These are phyloP conservation scores for Junco hyemalis DNA, from an alignment of 2,113 vertebrate species.

Conservation along the genomic window DNA sequence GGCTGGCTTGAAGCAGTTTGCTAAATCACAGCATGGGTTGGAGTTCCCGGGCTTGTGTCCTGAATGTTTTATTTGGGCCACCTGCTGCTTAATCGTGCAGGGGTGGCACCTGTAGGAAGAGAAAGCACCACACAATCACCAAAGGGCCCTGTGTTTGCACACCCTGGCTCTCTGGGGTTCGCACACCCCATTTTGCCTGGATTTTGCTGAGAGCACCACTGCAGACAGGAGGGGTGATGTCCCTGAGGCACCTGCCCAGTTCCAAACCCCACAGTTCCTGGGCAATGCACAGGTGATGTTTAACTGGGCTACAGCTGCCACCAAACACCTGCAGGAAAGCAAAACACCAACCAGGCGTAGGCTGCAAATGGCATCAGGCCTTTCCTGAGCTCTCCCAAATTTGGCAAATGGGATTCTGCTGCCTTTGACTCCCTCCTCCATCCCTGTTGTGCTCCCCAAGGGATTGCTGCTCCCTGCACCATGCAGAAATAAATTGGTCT, in stretches of 20 bases:
- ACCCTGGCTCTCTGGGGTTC: rapidly evolving
- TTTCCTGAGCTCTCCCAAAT: not conserved
- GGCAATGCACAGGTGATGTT: rapidly evolving
- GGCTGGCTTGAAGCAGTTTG: not conserved
- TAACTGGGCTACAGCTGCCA: not conserved
- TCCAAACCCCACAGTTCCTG: rapidly evolving
- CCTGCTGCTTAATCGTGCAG: not conserved
- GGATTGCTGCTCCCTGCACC: not conserved
- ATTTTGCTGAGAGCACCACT: not conserved
- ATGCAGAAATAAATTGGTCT: not conserved
- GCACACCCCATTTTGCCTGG: not conserved
- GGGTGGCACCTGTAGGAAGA: not conserved
- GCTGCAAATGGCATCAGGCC: not conserved
- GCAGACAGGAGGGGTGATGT: not conserved
- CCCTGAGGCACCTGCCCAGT: not conserved
- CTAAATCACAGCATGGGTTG: not conserved
- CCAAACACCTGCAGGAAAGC: not conserved
- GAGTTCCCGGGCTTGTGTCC: not conserved
- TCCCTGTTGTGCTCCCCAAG: not conserved
- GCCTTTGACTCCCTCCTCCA: not conserved
- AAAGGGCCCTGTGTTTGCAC: not conserved
- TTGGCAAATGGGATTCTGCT: not conserved
- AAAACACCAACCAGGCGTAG: not conserved
- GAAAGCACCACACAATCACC: not conserved
- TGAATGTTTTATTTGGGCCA: not conserved